phyloP scores from a whole-genome alignment of 1,140 invertebrate genomes.

The Zaprionus taronus region DNA sequence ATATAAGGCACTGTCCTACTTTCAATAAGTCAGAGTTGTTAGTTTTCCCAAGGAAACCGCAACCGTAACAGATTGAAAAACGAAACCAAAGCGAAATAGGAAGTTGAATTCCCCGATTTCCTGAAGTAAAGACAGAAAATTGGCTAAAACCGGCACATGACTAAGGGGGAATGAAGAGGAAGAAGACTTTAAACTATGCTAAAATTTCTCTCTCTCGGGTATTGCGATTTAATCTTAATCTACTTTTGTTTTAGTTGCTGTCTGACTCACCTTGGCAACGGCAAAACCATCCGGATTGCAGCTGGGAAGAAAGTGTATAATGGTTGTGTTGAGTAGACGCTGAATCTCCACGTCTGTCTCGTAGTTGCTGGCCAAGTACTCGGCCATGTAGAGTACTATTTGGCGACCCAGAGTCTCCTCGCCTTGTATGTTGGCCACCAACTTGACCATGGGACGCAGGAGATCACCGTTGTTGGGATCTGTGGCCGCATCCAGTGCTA shows the following conservation, averaged over 20 bases:
- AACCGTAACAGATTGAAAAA: neutral
- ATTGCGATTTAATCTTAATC: neutral
- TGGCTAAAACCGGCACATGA: neutral
- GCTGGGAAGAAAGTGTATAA: conserved; percentile 96
- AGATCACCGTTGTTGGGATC: conserved; percentile 55
- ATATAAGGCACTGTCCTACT: neutral
- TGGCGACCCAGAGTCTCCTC: conserved; percentile 97
- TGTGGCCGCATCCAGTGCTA: conserved; percentile 83
- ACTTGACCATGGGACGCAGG: conserved; percentile 94
- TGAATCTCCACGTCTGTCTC: conserved; percentile 88
- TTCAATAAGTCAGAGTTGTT: neutral
- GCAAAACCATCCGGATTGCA: conserved; percentile 97
- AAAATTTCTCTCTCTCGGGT: neutral
- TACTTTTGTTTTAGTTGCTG: neutral
- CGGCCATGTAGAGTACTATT: conserved; percentile 92
- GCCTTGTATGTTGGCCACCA: conserved; percentile 99
- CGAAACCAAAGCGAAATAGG: neutral
- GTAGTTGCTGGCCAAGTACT: conserved; percentile 92
- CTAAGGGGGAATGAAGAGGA: neutral
- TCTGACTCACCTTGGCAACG: conserved; percentile 88
- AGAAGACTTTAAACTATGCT: neutral
- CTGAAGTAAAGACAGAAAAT: neutral
- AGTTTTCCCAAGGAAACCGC: neutral
- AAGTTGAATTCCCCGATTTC: neutral
- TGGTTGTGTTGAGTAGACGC: conserved; percentile 91